Percentiles rank a stretch among this genome's conserved stretches.
Evolutionary conservation across 92 coral and sea anemone genomes (phyloP).

Genomic region (Zoanthus solanderi): DNA sequence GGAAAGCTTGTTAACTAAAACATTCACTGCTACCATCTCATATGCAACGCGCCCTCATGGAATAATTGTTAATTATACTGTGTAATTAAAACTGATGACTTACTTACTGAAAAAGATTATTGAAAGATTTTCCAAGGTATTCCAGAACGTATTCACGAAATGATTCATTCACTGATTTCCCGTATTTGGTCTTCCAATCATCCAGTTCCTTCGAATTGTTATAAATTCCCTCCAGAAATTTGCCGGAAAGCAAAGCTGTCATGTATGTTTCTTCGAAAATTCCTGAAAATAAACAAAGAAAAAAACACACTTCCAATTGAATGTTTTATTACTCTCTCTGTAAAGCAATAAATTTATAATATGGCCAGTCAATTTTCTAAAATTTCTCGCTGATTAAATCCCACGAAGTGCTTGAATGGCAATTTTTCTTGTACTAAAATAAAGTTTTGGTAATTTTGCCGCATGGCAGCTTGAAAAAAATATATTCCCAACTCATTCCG

Average conservation of each 20-base stretch:
- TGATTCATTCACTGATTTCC: constrained; percentile 81
- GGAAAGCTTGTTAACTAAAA: background rate
- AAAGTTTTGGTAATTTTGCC: too few relatives aligned
- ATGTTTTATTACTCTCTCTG: too few relatives aligned
- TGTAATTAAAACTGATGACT: background rate
- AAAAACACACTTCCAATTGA: too few relatives aligned
- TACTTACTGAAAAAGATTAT: constrained; percentile 68
- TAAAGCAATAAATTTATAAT: too few relatives aligned
- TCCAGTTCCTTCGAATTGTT: constrained; percentile 64
- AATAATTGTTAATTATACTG: background rate
- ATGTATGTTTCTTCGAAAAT: constrained; percentile 73
- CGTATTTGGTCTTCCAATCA: constrained; percentile 67
- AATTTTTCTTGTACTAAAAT: too few relatives aligned
- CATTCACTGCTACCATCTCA: background rate
- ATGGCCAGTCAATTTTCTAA: too few relatives aligned
- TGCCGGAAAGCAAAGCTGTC: constrained; percentile 37
- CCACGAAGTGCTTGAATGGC: too few relatives aligned
- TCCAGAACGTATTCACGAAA: constrained; percentile 69
- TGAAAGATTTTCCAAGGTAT: constrained; percentile 73
- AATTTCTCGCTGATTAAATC: too few relatives aligned
- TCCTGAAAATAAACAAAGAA: constrained; percentile 55
- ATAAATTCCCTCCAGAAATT: constrained; percentile 51
- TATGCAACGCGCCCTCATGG: too few relatives aligned
- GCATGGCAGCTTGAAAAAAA: too few relatives aligned
- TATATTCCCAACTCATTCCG: too few relatives aligned